Evolutionary conservation across 2,888 invertebrate species (phyloP).

Genomic region (Pachydiplax longipennis): DNA sequence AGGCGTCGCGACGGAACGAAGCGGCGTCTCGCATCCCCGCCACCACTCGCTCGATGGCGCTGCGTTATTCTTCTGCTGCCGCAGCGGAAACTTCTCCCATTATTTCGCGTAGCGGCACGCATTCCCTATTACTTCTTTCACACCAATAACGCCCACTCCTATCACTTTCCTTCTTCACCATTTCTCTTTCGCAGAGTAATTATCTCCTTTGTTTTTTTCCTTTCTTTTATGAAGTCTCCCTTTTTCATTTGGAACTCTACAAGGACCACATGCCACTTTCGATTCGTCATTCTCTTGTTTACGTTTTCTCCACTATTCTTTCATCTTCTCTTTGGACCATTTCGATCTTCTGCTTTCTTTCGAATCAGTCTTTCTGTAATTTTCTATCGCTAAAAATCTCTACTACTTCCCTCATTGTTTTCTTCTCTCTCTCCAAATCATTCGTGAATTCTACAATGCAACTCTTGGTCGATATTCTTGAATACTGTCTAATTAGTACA

Average conservation of each 20-base stretch:
- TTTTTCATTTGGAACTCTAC: too few species aligned
- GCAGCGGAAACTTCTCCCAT: neutral
- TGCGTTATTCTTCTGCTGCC: neutral
- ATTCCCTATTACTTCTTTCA: conserved; percentile 5
- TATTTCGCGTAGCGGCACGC: neutral
- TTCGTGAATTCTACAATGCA: too few species aligned
- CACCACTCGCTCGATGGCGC: neutral
- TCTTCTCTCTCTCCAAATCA: too few species aligned
- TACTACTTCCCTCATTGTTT: too few species aligned
- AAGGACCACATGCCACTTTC: too few species aligned
- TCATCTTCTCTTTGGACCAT: neutral
- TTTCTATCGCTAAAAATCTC: neutral
- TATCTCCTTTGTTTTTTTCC: too few species aligned
- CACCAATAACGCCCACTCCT: neutral
- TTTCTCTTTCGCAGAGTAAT: neutral
- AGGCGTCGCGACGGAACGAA: neutral
- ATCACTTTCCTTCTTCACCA: neutral
- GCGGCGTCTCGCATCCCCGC: neutral
- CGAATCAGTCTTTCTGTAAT: neutral
- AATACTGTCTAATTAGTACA: too few species aligned
- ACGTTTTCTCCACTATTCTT: neutral
- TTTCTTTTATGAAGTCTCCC: neutral
- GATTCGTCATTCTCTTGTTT: too few species aligned
- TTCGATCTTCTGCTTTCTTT: neutral
- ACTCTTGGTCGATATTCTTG: too few species aligned